These are phyloP conservation scores for Panzeria rudis DNA, from an alignment of 2,888 invertebrate species.

Conservation along the genomic window DNA sequence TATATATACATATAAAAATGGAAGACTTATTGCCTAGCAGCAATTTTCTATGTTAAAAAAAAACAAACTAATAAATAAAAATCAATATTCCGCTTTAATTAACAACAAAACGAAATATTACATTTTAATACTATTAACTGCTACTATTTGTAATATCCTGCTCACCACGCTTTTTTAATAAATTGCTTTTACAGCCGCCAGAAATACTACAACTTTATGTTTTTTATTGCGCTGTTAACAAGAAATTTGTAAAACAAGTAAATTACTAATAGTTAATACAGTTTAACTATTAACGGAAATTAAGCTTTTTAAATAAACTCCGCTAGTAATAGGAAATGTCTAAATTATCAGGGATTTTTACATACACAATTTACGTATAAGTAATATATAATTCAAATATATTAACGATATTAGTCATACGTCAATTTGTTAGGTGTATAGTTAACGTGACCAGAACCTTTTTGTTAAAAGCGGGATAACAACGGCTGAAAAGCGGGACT, in stretches of 20 bases:
- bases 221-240: no score
- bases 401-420: no score
- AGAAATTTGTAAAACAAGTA: constrained; percentile 3
- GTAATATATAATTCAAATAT: no score
- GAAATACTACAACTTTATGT: constrained; percentile 18
- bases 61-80: background rate
- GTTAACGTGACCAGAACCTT: no score
- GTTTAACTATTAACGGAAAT: constrained; percentile 50
- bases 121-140: background rate
- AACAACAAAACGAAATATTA: background rate
- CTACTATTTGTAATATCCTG: background rate
- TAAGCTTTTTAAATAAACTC: no score
- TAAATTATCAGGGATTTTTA: no score
- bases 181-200: constrained; percentile 54
- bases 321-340: no score
- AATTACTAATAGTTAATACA: constrained; percentile 5
- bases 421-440: no score
- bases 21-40: background rate
- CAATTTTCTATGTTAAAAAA: no score
- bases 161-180: background rate
- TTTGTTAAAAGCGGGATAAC: no score
- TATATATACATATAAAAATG: background rate
- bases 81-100: constrained; percentile 40
- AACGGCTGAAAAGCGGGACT: no score
- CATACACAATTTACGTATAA: no score